Conservation (phyloP, 2,797 vertebrate genomes). For the Morus bassanus region DNA sequence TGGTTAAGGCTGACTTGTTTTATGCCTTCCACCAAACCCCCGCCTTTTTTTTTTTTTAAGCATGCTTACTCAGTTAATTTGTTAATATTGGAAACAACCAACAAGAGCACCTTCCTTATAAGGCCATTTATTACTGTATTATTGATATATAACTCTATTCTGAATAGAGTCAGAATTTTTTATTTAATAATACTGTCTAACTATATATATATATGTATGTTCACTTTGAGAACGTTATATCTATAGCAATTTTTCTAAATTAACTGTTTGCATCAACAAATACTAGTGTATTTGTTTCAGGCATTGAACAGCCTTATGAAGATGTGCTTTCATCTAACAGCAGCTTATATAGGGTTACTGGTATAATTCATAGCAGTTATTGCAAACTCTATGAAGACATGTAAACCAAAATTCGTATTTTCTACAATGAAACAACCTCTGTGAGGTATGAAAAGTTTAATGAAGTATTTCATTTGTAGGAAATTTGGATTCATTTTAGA, state of each 20-base stretch:
- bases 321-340: conserved; percentile 37
- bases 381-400: background rate
- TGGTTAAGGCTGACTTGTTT: conserved; percentile 49
- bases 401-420: background rate
- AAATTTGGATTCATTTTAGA: background rate
- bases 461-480: background rate
- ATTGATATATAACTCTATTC: background rate
- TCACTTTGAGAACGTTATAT: background rate
- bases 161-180: rapidly evolving
- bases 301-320: conserved; percentile 49
- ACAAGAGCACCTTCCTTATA: conserved; percentile 2
- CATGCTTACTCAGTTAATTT: conserved; percentile 61
- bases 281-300: background rate
- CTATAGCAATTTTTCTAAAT: background rate
- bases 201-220: too few species aligned
- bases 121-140: background rate
- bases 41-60: background rate
- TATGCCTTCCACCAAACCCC: background rate
- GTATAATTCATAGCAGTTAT: background rate
- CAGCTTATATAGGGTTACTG: conserved; percentile 72
- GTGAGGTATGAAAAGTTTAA: background rate
- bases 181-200: background rate
- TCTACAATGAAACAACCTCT: background rate
- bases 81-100: conserved; percentile 21
- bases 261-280: background rate